Evolutionary conservation across 92 coral and sea anemone genomes (phyloP).

Genomic region (Phenganax stokvisi): DNA sequence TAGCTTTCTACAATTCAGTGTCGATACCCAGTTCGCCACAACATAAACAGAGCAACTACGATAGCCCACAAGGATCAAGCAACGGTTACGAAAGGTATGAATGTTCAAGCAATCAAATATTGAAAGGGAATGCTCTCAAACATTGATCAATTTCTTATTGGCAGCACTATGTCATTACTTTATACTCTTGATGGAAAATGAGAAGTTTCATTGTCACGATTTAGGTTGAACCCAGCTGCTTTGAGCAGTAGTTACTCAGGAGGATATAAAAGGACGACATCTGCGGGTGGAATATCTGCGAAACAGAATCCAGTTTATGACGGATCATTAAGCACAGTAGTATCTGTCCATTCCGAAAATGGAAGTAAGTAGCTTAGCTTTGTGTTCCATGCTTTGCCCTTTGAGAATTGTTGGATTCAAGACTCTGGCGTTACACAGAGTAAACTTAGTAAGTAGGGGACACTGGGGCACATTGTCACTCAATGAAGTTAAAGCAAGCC

Average conservation of each 20-base stretch:
- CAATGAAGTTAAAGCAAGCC: too few species aligned
- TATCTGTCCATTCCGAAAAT: not conserved
- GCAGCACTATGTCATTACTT: too few species aligned
- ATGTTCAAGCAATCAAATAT: not conserved
- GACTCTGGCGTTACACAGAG: too few species aligned
- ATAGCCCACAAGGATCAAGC: not conserved
- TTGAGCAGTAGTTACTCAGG: not conserved
- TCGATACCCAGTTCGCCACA: not conserved
- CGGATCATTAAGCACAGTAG: slow-evolving; percentile 10
- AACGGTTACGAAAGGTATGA: not conserved
- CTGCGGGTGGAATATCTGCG: not conserved
- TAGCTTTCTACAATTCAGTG: not conserved
- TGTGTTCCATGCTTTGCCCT: not conserved
- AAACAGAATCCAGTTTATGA: slow-evolving; percentile 21
- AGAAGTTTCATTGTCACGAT: too few species aligned
- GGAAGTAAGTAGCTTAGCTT: slow-evolving; percentile 12
- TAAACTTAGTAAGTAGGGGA: too few species aligned
- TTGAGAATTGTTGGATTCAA: too few species aligned
- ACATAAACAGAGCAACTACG: not conserved
- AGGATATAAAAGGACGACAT: not conserved
- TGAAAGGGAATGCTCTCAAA: too few species aligned
- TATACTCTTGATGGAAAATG: too few species aligned
- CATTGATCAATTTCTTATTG: too few species aligned
- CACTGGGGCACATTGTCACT: too few species aligned
- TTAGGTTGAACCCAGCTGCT: too few species aligned